Conservation (phyloP, 92 coral and sea anemone species). For the Desmophyllum pertusum region DNA sequence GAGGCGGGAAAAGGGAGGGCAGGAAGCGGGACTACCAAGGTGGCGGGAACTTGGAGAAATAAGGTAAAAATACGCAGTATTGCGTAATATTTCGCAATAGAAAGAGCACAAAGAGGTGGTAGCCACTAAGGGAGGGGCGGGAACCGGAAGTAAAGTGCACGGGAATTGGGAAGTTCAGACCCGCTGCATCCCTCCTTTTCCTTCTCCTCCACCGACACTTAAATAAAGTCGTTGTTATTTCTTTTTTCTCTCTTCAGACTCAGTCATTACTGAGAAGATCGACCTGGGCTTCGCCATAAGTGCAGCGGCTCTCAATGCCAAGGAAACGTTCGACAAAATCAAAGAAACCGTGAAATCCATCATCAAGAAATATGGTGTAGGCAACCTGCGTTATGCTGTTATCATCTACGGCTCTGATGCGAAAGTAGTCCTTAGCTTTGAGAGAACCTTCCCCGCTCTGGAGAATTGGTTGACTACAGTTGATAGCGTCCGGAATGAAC, state of each 20-base stretch:
- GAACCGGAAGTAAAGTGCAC: too few relatives aligned
- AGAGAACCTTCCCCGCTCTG: slow-evolving; percentile 45
- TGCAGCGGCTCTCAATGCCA: slow-evolving; percentile 64
- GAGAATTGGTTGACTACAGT: slow-evolving; percentile 48
- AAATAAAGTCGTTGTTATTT: too few relatives aligned
- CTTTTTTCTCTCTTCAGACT: slow-evolving; percentile 30
- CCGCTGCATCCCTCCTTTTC: neutral
- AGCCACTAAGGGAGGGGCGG: too few relatives aligned
- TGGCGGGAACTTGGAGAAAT: too few relatives aligned
- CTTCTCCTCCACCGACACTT: neutral
- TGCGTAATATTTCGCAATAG: too few relatives aligned
- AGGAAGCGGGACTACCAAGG: too few relatives aligned
- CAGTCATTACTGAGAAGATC: slow-evolving; percentile 64
- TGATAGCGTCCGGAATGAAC: slow-evolving; percentile 48
- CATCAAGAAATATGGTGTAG: slow-evolving; percentile 61
- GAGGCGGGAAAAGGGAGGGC: too few relatives aligned
- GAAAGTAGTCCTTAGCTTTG: slow-evolving; percentile 39
- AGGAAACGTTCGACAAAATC: slow-evolving; percentile 62
- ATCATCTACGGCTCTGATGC: slow-evolving; percentile 59
- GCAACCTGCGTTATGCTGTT: slow-evolving; percentile 66
- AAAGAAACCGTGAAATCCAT: slow-evolving; percentile 69
- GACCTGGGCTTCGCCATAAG: slow-evolving; percentile 88
- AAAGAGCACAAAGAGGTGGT: too few relatives aligned
- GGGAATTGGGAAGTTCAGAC: too few relatives aligned
- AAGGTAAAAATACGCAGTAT: too few relatives aligned